A percentile compares a stretch with the other conserved stretches of the same genome.
Conservation (phyloP, 2,888 invertebrate species). For the Galerucella nymphaeae region DNA sequence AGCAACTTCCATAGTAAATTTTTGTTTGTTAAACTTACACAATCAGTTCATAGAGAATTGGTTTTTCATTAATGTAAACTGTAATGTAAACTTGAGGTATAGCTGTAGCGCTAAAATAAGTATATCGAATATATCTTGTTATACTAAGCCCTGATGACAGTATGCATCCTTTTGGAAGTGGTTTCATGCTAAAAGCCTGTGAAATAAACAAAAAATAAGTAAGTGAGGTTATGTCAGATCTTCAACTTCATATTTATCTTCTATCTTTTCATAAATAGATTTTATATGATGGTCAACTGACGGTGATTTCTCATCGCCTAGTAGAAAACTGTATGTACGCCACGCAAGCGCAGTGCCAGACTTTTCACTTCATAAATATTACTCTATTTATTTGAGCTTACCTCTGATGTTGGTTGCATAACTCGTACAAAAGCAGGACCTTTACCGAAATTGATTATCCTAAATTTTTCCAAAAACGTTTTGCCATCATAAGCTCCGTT, state of each 20-base stretch:
- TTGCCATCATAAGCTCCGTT: constrained; percentile 64
- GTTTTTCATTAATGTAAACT: constrained; percentile 60
- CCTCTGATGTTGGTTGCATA: constrained; percentile 61
- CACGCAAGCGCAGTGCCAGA: too few species aligned
- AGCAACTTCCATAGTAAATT: not conserved
- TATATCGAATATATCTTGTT: constrained; percentile 56
- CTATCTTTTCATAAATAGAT: too few species aligned
- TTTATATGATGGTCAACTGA: too few species aligned
- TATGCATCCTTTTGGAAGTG: constrained; percentile 42
- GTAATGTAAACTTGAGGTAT: constrained; percentile 56
- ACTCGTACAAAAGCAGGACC: constrained; percentile 59
- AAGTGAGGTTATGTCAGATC: too few species aligned
- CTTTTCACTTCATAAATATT: too few species aligned
- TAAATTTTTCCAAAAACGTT: constrained; percentile 55
- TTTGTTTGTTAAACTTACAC: constrained; percentile 52
- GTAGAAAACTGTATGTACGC: too few species aligned
- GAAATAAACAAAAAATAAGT: constrained; percentile 14
- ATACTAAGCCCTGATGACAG: constrained; percentile 64
- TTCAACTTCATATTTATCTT: too few species aligned
- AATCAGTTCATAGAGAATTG: constrained; percentile 56
- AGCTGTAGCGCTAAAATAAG: constrained; percentile 56
- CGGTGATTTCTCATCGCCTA: too few species aligned
- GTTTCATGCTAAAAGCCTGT: constrained; percentile 61
- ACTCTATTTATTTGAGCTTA: constrained; percentile 46
- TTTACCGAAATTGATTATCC: constrained; percentile 61